Conservation (phyloP, 2,113 vertebrate species). For the Pluvialis apricaria region DNA sequence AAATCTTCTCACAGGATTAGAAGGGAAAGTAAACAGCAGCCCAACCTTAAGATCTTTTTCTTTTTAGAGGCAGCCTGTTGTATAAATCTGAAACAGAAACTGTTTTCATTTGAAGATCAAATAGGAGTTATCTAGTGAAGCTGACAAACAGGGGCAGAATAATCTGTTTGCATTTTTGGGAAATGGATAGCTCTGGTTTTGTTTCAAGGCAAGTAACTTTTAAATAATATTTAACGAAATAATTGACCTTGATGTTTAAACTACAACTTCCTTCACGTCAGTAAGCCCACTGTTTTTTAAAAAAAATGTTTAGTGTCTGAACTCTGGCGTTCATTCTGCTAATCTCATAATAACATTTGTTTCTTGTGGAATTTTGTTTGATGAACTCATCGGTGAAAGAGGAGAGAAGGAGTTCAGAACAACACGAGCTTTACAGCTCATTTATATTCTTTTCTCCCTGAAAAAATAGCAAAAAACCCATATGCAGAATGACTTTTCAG, state of each 20-base stretch:
- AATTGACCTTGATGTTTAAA: slow-evolving; percentile 65
- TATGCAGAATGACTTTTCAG: slow-evolving; percentile 38
- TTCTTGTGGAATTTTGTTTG: slow-evolving; percentile 30
- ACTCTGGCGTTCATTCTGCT: slow-evolving; percentile 16
- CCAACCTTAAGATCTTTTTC: slow-evolving; percentile 30
- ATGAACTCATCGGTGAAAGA: slow-evolving; percentile 15
- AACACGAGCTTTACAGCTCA: neutral
- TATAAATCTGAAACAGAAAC: slow-evolving; percentile 67
- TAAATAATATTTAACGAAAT: slow-evolving; percentile 59
- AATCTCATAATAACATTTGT: slow-evolving; percentile 54
- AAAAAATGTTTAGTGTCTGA: slow-evolving; percentile 9
- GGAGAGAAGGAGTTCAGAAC: slow-evolving; percentile 32
- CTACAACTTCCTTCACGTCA: slow-evolving; percentile 30
- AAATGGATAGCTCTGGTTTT: slow-evolving; percentile 52
- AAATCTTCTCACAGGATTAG: slow-evolving; percentile 51
- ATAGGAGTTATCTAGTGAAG: slow-evolving; percentile 50
- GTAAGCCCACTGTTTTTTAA: neutral
- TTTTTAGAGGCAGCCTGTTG: slow-evolving; percentile 50
- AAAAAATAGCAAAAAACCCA: neutral
- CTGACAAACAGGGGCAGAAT: slow-evolving; percentile 32
- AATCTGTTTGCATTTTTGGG: slow-evolving; percentile 57
- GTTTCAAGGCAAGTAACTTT: slow-evolving; percentile 47
- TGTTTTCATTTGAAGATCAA: slow-evolving; percentile 62
- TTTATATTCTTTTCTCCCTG: slow-evolving; percentile 3
- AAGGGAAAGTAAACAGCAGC: slow-evolving; percentile 46